Evolutionary conservation across 2,797 vertebrate species (phyloP).

Genomic region (Galago senegalensis): DNA sequence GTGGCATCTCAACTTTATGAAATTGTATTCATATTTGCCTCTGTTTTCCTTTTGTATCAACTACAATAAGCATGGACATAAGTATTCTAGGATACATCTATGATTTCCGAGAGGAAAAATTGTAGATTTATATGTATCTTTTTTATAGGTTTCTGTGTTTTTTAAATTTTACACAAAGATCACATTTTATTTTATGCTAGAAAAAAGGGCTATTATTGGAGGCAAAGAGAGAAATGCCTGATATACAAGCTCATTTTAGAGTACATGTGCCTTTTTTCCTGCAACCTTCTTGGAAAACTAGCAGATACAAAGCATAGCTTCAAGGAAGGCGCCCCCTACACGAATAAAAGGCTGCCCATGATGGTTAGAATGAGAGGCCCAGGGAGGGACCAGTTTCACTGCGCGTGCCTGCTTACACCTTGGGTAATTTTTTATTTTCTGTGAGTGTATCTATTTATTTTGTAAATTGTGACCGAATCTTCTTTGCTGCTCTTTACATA

Average conservation of each 20-base stretch:
- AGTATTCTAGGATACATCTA: neutral
- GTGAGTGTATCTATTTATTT: neutral
- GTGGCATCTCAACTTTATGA: neutral
- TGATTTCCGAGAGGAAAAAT: neutral
- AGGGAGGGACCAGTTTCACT: fast-evolving
- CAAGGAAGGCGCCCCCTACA: conserved; percentile 41
- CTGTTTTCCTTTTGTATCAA: neutral
- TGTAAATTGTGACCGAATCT: neutral
- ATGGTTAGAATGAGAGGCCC: too few relatives aligned
- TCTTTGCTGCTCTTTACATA: neutral
- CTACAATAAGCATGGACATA: neutral
- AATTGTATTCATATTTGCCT: neutral
- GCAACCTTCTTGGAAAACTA: conserved; percentile 69
- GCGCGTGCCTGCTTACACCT: neutral
- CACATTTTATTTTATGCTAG: neutral
- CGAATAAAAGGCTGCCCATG: neutral
- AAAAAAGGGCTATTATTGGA: neutral
- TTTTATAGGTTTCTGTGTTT: conserved; percentile 26
- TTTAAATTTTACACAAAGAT: neutral
- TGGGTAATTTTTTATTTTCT: conserved; percentile 30
- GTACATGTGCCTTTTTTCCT: neutral
- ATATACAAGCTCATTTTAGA: conserved; percentile 47
- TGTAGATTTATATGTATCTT: neutral
- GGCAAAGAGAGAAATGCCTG: neutral
- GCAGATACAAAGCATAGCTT: conserved; percentile 18